These are phyloP conservation scores for Diglossa cyanea DNA, from an alignment of 2,797 vertebrate species.

Conservation along the genomic window DNA sequence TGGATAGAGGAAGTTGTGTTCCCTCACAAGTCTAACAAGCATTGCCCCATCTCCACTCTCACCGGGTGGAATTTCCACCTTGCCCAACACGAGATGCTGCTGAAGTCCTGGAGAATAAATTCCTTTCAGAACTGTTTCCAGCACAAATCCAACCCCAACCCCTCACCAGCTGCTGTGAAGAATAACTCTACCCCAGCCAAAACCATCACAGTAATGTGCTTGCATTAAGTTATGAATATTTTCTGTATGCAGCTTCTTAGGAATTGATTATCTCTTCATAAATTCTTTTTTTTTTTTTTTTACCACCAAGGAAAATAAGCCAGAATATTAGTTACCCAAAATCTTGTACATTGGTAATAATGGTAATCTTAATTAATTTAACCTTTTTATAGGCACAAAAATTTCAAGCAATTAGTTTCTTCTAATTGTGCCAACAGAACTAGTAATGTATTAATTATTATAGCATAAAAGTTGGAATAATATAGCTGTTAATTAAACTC, in stretches of 20 bases:
- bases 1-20: not conserved
- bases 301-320: slow-evolving; percentile 17
- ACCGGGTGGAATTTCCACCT: accelerated
- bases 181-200: not conserved
- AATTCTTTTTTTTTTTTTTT: not conserved
- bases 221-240: not conserved
- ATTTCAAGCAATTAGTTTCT: slow-evolving; percentile 46
- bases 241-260: not conserved
- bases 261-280: not conserved
- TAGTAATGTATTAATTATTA: slow-evolving; percentile 51
- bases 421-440: slow-evolving; percentile 49
- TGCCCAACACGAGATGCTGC: not conserved
- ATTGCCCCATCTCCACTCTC: too few relatives aligned
- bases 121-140: not conserved
- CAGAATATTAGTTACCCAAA: not conserved
- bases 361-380: slow-evolving; percentile 24
- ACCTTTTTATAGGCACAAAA: slow-evolving; percentile 29
- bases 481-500: slow-evolving; percentile 43
- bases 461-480: slow-evolving; percentile 19
- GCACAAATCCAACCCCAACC: not conserved
- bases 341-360: not conserved
- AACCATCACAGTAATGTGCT: not conserved
- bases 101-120: not conserved
- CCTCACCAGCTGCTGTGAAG: too few relatives aligned
- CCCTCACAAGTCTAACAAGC: not conserved